Base-by-base conservation (phyloP, 2,113 vertebrate genomes). In the Actinemys pallida region DNA sequence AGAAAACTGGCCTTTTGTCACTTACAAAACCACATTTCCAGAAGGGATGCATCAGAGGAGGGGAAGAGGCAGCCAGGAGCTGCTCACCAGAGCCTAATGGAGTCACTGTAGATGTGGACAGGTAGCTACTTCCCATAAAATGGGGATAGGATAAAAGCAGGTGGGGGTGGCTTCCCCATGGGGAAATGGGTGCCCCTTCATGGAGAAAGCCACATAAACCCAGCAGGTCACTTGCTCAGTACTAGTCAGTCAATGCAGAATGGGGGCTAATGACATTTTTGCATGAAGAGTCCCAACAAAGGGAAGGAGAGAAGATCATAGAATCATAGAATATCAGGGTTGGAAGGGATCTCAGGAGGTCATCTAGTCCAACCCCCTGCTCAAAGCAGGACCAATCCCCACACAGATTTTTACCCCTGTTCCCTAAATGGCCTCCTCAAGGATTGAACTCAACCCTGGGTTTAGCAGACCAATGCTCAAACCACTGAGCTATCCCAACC, bases 31-130 rank as follows among this genome's bases (percentile, higher is more conserved):
- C 10, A 39, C 2, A 4, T 3, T 35, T 84, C 80, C 16, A 27
- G 17, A 90, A 88, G 17, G 80, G 84, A 90, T 81, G 19, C 25
- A 95, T 78, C 35, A 62, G 84, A 87, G 29, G 8, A 54, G 53
- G 1, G 72, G 88, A 39, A 83, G 86, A 80, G 47, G 39, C 57
- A 45, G 83, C 57, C 31, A 81, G 85, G 80, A 2, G 13, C 83
- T 4, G 62, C 11, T 20, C 3, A 19, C 53, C 69, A 54, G 17
- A 16, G 52, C 52, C 22, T 5, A 5, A 4, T 0, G 1, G 4
- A 4, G 39, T 8, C 65, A 17, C 35, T 54, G 79, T 5, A 83
- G 57, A 80, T 59, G 79, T 3, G 24, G 69, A 80, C 29, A 89
- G 57, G 25, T n/a, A 87, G 83, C 52, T 80, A 45, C 2, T 5